phyloP scores from a whole-genome alignment of 2,113 vertebrate genomes.

The Trematocara macrostoma region DNA sequence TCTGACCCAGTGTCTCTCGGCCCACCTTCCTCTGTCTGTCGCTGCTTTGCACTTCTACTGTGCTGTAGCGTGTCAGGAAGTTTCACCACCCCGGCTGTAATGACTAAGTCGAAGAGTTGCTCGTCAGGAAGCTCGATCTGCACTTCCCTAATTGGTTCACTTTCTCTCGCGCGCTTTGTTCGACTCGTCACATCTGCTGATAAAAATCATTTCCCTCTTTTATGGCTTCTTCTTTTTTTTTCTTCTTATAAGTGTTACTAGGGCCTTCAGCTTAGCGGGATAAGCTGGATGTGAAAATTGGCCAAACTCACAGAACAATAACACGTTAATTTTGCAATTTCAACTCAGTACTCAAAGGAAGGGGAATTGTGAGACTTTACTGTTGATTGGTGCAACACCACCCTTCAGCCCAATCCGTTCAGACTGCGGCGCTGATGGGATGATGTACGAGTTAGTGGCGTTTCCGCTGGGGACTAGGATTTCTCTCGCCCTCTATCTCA shows the following conservation, averaged over 20 bases:
- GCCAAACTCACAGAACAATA: not conserved
- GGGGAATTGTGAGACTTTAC: not conserved
- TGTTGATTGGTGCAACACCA: not conserved
- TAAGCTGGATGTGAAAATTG: conserved; percentile 20
- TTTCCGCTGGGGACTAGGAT: conserved; percentile 16
- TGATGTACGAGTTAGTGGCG: not conserved
- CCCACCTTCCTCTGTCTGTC: conserved; percentile 9
- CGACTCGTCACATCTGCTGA: not conserved
- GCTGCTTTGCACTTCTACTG: conserved; percentile 1
- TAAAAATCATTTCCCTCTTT: not conserved
- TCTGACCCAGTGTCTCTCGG: conserved; percentile 40
- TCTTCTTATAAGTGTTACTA: not conserved
- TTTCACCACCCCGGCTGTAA: conserved; percentile 22
- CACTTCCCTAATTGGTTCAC: conserved; percentile 41
- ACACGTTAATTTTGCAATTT: not conserved
- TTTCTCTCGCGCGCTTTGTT: not conserved
- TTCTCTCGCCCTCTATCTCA: conserved; percentile 19
- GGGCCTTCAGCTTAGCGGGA: not conserved
- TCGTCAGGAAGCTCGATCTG: conserved; percentile 25
- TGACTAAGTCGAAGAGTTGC: conserved; percentile 29
- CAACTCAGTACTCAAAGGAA: not conserved
- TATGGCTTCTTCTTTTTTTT: not conserved
- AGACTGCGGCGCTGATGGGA: not conserved
- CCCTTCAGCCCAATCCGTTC: not conserved
- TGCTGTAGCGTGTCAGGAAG: conserved; percentile 10